A percentile compares a stretch with the other conserved stretches of the same genome.
Conservation (phyloP, 2,113 vertebrate species). For the Raja brachyura region DNA sequence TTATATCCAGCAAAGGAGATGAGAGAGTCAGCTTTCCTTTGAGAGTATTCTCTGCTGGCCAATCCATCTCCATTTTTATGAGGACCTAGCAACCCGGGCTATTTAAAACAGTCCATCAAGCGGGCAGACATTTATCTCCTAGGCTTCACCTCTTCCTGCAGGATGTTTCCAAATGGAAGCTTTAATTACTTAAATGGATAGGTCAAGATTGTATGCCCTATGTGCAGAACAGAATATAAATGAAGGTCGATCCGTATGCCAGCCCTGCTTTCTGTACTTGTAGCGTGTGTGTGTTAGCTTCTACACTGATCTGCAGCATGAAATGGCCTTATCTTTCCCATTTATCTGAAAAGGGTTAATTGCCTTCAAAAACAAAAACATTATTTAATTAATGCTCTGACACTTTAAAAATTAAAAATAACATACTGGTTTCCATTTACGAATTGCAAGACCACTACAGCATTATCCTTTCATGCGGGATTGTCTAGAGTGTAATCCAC, state of each 20-base stretch:
- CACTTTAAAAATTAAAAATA: not conserved
- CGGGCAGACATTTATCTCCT: conserved; percentile 62
- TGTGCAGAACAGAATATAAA: conserved; percentile 62
- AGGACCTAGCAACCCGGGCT: conserved; percentile 57
- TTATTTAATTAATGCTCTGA: conserved; percentile 65
- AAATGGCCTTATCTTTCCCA: conserved; percentile 55
- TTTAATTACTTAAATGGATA: conserved; percentile 74
- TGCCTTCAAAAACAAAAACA: conserved; percentile 74
- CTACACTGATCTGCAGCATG: conserved; percentile 55
- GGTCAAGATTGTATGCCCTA: conserved; percentile 59
- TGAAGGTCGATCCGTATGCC: conserved; percentile 49
- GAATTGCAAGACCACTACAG: not conserved
- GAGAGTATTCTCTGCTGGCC: conserved; percentile 56
- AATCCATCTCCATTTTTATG: conserved; percentile 68
- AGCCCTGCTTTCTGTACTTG: conserved; percentile 45
- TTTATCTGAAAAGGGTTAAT: conserved; percentile 72
- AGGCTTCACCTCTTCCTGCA: conserved; percentile 65
- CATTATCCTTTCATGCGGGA: not conserved
- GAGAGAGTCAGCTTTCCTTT: conserved; percentile 61
- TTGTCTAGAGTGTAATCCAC: not conserved
- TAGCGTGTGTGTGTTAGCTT: conserved; percentile 48
- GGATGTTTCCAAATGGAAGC: conserved; percentile 69
- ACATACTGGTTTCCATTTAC: not conserved
- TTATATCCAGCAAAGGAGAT: conserved; percentile 59
- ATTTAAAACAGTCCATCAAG: conserved; percentile 61